These are phyloP conservation scores for Brachyhypopomus occidentalis DNA, from an alignment of 2,113 vertebrate species.

Conservation along the genomic window DNA sequence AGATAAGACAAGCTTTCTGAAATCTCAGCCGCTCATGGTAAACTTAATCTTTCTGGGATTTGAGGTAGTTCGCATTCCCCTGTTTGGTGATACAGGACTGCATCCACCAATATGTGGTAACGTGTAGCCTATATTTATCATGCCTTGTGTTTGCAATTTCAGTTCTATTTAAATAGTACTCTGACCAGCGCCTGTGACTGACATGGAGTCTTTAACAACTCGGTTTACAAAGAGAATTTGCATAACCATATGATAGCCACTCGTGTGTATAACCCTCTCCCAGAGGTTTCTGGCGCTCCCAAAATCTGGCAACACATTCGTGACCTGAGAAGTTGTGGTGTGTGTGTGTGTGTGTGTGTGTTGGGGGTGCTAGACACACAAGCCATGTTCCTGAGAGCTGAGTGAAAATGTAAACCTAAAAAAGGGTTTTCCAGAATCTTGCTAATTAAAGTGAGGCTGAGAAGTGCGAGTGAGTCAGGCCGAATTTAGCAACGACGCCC, in stretches of 20 bases:
- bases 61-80: not conserved
- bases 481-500: conserved; percentile 47
- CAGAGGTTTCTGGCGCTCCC: not conserved
- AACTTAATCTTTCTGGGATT: not conserved
- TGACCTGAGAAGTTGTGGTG: conserved; percentile 6
- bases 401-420: conserved; percentile 47
- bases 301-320: conserved; percentile 2
- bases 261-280: not conserved
- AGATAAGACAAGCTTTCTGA: not conserved
- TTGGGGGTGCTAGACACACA: conserved; percentile 1
- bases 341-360: too few species aligned
- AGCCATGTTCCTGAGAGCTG: conserved; percentile 29
- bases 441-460: conserved; percentile 51
- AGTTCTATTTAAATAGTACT: not conserved
- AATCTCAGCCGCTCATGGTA: not conserved
- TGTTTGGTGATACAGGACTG: not conserved
- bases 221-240: not conserved
- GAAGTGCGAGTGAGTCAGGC: conserved; percentile 36
- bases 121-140: not conserved
- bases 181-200: not conserved
- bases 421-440: conserved; percentile 30
- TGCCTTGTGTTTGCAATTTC: not conserved
- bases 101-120: not conserved
- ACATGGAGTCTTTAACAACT: not conserved
- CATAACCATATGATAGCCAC: not conserved